These are phyloP conservation scores for Spodoptera exigua DNA, from an alignment of 2,888 invertebrate genomes.

Conservation along the genomic window DNA sequence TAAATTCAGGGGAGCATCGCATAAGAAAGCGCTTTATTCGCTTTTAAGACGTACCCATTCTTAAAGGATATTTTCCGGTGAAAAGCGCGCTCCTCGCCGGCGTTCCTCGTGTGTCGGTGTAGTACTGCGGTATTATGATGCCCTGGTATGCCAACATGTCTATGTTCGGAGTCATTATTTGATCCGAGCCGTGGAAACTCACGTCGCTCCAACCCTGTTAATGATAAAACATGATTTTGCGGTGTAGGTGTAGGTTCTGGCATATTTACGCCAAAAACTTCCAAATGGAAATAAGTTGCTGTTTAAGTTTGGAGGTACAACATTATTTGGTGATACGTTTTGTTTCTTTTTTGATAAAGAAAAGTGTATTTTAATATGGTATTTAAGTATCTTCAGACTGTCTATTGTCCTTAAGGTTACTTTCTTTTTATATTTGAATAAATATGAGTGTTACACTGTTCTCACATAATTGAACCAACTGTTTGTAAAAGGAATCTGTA, in stretches of 20 bases:
- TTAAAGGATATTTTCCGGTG: slow-evolving; percentile 95
- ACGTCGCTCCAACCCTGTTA: slow-evolving; percentile 96
- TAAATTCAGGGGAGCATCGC: slow-evolving; percentile 35
- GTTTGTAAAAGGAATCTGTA: too few relatives aligned
- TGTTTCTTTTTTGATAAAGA: not conserved
- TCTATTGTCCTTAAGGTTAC: too few relatives aligned
- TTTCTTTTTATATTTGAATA: too few relatives aligned
- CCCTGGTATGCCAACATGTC: slow-evolving; percentile 95
- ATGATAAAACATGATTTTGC: slow-evolving; percentile 32
- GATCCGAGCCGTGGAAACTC: slow-evolving; percentile 94
- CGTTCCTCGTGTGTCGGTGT: slow-evolving; percentile 93
- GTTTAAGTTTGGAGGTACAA: slow-evolving; percentile 1
- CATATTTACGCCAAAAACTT: slow-evolving; percentile 1
- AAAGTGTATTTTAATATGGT: too few relatives aligned
- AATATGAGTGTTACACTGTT: too few relatives aligned
- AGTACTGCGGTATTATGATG: slow-evolving; percentile 93
- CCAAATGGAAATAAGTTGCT: slow-evolving; percentile 12
- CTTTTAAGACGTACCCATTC: slow-evolving; percentile 87
- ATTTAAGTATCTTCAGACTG: too few relatives aligned
- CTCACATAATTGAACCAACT: too few relatives aligned
- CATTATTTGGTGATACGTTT: not conserved
- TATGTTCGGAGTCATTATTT: slow-evolving; percentile 96
- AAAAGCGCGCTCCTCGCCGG: slow-evolving; percentile 93
- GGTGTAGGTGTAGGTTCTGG: not conserved
- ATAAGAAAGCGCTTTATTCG: slow-evolving; percentile 47